Conservation (phyloP, 2,797 vertebrate species). For the Squalus acanthias region DNA sequence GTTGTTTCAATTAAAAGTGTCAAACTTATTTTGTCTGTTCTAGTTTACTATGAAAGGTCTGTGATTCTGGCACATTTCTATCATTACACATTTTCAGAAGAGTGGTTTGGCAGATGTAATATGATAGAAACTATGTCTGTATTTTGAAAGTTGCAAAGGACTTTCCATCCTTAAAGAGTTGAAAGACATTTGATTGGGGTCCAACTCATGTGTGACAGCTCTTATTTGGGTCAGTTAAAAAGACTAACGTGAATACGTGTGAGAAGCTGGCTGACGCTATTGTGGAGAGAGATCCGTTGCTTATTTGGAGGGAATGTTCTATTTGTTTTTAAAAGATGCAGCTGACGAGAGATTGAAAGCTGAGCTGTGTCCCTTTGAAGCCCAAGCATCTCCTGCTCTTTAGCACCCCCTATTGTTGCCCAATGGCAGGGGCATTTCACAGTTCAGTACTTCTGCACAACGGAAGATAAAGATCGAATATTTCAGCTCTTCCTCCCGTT, state of each 20-base stretch:
- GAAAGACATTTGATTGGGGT: not conserved
- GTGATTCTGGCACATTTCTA: not conserved
- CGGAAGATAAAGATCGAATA: not conserved
- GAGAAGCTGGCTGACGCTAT: not conserved
- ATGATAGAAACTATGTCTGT: conserved; percentile 2
- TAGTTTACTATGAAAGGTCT: not conserved
- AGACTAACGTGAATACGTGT: not conserved
- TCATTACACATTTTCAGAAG: not conserved
- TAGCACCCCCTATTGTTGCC: conserved; percentile 21
- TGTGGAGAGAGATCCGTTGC: not conserved
- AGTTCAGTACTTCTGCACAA: not conserved
- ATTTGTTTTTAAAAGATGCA: not conserved
- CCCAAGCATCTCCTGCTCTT: not conserved
- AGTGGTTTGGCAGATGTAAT: not conserved
- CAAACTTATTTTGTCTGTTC: not conserved
- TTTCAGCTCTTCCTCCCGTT: not conserved
- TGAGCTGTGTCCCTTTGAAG: not conserved
- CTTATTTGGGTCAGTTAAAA: conserved; percentile 17
- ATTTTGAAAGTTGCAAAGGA: not conserved
- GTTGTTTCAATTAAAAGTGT: not conserved
- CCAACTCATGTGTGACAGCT: not conserved
- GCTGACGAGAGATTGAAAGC: not conserved
- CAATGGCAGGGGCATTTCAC: not conserved
- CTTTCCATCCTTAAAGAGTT: not conserved
- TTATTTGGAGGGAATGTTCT: conserved; percentile 6